phyloP scores from a whole-genome alignment of 2,113 vertebrate species.

The Pluvianellus socialis region DNA sequence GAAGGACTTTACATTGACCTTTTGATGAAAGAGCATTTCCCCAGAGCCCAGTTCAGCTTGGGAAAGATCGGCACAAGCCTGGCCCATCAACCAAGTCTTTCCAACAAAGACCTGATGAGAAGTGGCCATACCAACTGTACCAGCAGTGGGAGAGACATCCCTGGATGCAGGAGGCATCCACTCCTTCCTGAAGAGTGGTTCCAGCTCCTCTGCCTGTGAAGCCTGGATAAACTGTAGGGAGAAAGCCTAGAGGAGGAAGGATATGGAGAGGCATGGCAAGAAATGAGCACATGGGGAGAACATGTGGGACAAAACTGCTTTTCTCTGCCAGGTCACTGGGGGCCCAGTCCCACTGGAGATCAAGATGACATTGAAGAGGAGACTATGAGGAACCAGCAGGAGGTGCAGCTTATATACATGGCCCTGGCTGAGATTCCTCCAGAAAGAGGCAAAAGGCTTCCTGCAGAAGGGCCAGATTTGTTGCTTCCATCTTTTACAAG shows the following conservation, averaged over 20 bases:
- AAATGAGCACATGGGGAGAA: neutral
- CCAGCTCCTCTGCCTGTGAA: neutral
- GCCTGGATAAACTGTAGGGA: neutral
- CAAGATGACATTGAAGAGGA: neutral
- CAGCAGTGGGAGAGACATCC: neutral
- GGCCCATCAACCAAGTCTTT: neutral
- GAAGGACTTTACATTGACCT: rapidly evolving
- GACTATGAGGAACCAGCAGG: neutral
- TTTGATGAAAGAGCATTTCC: neutral
- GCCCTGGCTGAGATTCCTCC: neutral
- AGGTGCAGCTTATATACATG: neutral
- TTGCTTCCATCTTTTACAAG: neutral
- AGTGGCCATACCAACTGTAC: neutral
- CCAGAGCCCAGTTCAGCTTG: neutral
- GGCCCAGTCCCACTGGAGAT: neutral
- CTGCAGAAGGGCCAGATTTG: neutral
- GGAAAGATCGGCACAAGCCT: neutral
- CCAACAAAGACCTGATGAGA: neutral
- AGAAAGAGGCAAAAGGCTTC: neutral
- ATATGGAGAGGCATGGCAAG: neutral
- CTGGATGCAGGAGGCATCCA: neutral
- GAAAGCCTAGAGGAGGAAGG: neutral
- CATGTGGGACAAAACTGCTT: neutral
- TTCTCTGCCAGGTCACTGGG: neutral
- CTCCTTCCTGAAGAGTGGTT: neutral